Evolutionary conservation across 1,140 invertebrate species (phyloP).

Genomic region (Zaprionus capensis): DNA sequence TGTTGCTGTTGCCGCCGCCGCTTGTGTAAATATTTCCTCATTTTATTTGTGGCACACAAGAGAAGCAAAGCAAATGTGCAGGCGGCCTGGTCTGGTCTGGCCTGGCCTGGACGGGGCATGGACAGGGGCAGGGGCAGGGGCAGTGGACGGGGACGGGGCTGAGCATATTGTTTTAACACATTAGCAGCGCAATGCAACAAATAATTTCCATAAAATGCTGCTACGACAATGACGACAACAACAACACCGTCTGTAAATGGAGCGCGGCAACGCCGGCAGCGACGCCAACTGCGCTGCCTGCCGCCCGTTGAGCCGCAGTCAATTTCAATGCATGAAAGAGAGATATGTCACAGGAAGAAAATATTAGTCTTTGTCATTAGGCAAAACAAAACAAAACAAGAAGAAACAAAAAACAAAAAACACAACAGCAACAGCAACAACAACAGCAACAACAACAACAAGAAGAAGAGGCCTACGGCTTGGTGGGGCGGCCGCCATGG

Average conservation of each 20-base stretch:
- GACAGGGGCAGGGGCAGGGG: background rate
- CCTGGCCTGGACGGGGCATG: too few relatives aligned
- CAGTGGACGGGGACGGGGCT: conserved; percentile 15
- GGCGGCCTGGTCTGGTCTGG: conserved; percentile 36
- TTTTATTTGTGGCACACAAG: conserved; percentile 74
- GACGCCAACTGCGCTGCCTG: conserved; percentile 32
- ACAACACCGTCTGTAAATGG: conserved; percentile 23
- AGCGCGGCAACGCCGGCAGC: conserved; percentile 13
- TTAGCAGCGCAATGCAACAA: conserved; percentile 84
- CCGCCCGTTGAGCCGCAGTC: conserved; percentile 43
- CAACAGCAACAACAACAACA: too few relatives aligned
- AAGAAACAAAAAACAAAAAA: conserved; percentile 28
- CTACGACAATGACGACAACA: conserved; percentile 36
- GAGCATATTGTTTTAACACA: conserved; percentile 84
- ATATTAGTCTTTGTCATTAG: conserved; percentile 84
- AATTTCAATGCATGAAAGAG: conserved; percentile 71
- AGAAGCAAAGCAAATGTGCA: conserved; percentile 56
- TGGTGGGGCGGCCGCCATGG: conserved; percentile 37
- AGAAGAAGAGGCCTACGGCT: conserved; percentile 9
- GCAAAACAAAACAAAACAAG: conserved; percentile 70
- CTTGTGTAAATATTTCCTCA: conserved; percentile 79
- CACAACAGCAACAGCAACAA: conserved; percentile 31
- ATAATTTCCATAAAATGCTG: conserved; percentile 83
- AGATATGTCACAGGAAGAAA: conserved; percentile 84
- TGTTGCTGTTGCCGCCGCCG: conserved; percentile 41